Conservation (phyloP, 2,888 invertebrate genomes). For the Hartigia nigra region DNA sequence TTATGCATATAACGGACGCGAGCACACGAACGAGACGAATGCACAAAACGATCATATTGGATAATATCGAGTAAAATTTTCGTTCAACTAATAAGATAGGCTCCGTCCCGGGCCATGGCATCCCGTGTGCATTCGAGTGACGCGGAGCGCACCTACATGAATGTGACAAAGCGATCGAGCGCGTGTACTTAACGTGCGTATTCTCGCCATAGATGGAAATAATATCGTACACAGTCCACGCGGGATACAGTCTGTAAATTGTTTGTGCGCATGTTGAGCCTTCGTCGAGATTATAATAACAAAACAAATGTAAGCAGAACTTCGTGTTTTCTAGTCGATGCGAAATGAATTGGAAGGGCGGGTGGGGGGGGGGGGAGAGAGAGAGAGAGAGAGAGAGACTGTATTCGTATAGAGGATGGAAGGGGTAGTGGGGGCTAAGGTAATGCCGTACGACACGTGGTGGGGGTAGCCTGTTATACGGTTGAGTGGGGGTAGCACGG, state of each 20-base stretch:
- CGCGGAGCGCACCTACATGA: not conserved
- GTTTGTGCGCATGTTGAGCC: conserved; percentile 4
- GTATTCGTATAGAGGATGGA: not conserved
- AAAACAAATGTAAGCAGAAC: conserved; percentile 42
- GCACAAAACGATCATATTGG: conserved; percentile 35
- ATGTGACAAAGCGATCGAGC: not conserved
- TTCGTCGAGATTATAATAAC: conserved; percentile 39
- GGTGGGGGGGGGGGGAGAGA: not conserved
- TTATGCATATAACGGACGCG: not conserved
- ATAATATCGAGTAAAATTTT: conserved; percentile 30
- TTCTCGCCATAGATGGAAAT: not conserved
- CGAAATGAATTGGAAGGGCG: conserved; percentile 19
- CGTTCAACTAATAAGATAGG: conserved; percentile 13
- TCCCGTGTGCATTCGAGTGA: not conserved
- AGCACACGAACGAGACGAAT: conserved; percentile 18
- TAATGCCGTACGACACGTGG: not conserved
- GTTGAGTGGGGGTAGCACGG: not conserved
- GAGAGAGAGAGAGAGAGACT: not conserved
- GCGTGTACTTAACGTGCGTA: conserved; percentile 3
- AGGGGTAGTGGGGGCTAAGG: not conserved
- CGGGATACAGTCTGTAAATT: not conserved
- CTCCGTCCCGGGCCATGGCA: too few species aligned
- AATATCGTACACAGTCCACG: not conserved
- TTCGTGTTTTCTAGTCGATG: conserved; percentile 27
- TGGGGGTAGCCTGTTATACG: not conserved